A percentile compares a stretch with the other conserved stretches of the same genome.
Conservation (phyloP, 2,113 vertebrate genomes). For the Rana temporaria region DNA sequence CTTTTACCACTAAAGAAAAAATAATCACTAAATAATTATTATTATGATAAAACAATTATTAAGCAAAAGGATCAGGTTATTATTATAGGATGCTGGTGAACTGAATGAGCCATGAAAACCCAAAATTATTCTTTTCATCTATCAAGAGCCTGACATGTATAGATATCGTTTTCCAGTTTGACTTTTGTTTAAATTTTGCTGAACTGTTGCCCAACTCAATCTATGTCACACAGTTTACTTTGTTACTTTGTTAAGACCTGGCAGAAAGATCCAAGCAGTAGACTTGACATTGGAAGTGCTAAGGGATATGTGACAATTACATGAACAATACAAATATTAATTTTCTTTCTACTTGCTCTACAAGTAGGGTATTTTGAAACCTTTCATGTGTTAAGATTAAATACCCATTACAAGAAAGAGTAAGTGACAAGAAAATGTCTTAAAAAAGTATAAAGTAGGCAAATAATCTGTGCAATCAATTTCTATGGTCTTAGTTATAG, state of each 20-base stretch:
- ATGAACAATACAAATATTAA: conserved; percentile 5
- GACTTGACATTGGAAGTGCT: background rate
- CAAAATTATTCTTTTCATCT: conserved; percentile 5
- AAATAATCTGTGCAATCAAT: too few species aligned
- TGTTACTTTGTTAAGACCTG: conserved; percentile 15
- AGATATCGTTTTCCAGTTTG: conserved; percentile 24
- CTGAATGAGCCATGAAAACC: background rate
- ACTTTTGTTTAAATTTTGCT: background rate
- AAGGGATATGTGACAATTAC: conserved; percentile 13
- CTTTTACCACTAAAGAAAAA: too few species aligned
- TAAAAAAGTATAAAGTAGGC: too few species aligned
- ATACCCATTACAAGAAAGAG: too few species aligned
- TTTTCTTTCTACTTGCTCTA: background rate
- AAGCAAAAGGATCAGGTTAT: too few species aligned
- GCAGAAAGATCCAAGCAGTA: conserved; percentile 19
- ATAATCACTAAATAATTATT: too few species aligned
- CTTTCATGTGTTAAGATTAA: too few species aligned
- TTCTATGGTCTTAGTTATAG: too few species aligned
- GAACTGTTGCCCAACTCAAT: background rate
- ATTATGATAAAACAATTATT: too few species aligned
- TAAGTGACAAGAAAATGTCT: too few species aligned
- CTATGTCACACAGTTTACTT: background rate
- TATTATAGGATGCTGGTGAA: background rate
- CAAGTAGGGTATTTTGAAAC: too few species aligned
- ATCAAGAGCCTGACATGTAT: background rate